Evolutionary conservation across 2,888 invertebrate species (phyloP), one percentile per base, ranked within the genome.

Genomic region (Orgyia antiqua): DNA sequence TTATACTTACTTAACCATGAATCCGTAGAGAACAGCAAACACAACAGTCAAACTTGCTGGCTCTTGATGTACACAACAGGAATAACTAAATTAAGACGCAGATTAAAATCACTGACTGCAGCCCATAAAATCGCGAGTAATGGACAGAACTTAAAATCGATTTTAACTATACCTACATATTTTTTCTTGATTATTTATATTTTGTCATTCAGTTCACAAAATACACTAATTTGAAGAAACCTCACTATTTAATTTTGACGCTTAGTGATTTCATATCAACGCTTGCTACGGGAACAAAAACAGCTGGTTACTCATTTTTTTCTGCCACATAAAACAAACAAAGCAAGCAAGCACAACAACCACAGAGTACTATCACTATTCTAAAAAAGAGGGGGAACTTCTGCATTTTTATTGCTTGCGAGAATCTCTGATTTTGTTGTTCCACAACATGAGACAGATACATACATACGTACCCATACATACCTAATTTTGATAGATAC

Each of bases 161-260:
- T 77, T 66, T 39, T 32, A 35, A 43, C 32, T 37, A 26, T 37
- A 47, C 10, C 10, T 23, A 19, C n/a, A 19, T 19, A 8, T 8
- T 19, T 19, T 19, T 7, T 20, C 7, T 20, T 5, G 51, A 58
- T 63, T 50, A 44, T 45, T 60, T 46, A 26, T 52, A 61, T 28
- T 59, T 56, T 48, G 64, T 67, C 68, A 57, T 58, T 59, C 47
- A 62, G 60, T 65, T 58, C 64, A 69, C 64, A 58, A 72, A 74
- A 69, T 67, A 63, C 74, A 77, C 68, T 52, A 55, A 55, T 59
- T 55, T 48, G 39, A 61, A 60, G 54, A 61, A 69, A 65, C 66
- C 59, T 70, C 82, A 83, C 83, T 75, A 58, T 66, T 72, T 66
- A 84, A 84, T 84, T 84, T 84, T 74, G 83, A 79, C 69, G 68